These are phyloP conservation scores for Porites lobata DNA, from an alignment of 92 coral and sea anemone species.

Conservation along the genomic window DNA sequence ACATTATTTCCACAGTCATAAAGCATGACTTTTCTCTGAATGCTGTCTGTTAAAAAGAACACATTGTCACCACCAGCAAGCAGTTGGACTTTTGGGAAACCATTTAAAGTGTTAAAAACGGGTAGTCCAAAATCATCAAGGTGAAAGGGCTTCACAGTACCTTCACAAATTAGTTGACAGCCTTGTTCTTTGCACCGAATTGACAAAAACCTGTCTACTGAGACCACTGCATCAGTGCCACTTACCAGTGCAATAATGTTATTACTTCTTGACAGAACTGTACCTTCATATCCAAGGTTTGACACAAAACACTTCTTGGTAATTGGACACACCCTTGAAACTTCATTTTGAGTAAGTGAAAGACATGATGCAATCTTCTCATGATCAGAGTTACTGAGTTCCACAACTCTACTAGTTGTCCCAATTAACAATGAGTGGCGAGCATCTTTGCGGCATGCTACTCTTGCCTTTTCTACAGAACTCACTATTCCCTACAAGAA, in stretches of 20 bases:
- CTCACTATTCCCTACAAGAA: constrained; percentile 43
- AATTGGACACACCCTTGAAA: constrained; percentile 50
- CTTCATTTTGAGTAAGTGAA: constrained; percentile 45
- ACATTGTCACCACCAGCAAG: constrained; percentile 54
- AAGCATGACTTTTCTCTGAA: constrained; percentile 63
- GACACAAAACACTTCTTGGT: constrained; percentile 62
- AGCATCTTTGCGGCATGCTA: constrained; percentile 40
- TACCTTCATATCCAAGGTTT: constrained; percentile 63
- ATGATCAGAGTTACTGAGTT: constrained; percentile 43
- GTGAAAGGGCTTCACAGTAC: constrained; percentile 56
- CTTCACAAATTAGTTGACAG: constrained; percentile 46
- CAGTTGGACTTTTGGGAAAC: constrained; percentile 47
- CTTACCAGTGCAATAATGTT: constrained; percentile 39
- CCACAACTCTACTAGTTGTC: constrained; percentile 58
- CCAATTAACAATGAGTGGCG: constrained; percentile 64
- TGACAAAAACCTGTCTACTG: constrained; percentile 54
- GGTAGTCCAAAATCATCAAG: constrained; percentile 49
- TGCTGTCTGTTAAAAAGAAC: constrained; percentile 53
- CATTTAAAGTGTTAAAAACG: constrained; percentile 38
- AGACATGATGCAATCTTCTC: constrained; percentile 59
- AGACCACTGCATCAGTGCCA: constrained; percentile 53
- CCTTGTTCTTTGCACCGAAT: constrained; percentile 45
- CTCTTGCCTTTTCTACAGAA: constrained; percentile 58
- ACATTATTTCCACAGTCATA: constrained; percentile 32
- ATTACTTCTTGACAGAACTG: constrained; percentile 55